Conservation (phyloP, 2,888 invertebrate species). For the Rhagophthalmus giganteus region DNA sequence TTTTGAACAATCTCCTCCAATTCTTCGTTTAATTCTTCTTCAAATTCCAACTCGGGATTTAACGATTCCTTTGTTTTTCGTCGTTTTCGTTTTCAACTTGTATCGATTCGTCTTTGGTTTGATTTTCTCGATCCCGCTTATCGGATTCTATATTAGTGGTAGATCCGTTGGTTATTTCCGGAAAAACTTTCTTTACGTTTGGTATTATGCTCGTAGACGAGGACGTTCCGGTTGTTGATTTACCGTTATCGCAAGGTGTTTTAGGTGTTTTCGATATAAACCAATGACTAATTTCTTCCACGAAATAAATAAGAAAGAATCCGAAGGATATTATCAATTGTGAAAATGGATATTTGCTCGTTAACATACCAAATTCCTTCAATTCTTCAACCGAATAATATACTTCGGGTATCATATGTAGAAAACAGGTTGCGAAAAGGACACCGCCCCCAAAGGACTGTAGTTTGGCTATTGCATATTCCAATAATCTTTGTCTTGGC, state of each 20-base stretch:
- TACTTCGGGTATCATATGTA: constrained; percentile 83
- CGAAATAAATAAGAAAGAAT: constrained; percentile 71
- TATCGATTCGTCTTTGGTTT: constrained; percentile 30
- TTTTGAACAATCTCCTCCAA: constrained; percentile 38
- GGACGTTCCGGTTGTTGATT: neutral
- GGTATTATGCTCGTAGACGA: no score
- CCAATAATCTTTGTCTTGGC: constrained; percentile 47
- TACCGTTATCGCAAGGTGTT: constrained; percentile 24
- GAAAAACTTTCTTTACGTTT: neutral
- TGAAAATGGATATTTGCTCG: constrained; percentile 53
- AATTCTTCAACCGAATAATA: constrained; percentile 56
- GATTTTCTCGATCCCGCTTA: neutral
- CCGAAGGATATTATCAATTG: constrained; percentile 67
- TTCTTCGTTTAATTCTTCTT: constrained; percentile 28
- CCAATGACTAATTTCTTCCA: constrained; percentile 72
- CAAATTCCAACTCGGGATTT: constrained; percentile 4
- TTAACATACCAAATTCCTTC: constrained; percentile 62
- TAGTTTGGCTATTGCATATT: constrained; percentile 49
- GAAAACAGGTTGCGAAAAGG: constrained; percentile 72
- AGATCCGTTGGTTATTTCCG: neutral
- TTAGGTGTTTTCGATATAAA: constrained; percentile 45
- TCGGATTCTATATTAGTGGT: neutral
- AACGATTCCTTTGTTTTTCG: neutral
- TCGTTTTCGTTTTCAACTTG: constrained; percentile 8
- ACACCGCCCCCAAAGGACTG: constrained; percentile 76